Evolutionary conservation across 2,888 invertebrate species (phyloP), one percentile per base, ranked within the genome.

Genomic region (Nowickia ferox): DNA sequence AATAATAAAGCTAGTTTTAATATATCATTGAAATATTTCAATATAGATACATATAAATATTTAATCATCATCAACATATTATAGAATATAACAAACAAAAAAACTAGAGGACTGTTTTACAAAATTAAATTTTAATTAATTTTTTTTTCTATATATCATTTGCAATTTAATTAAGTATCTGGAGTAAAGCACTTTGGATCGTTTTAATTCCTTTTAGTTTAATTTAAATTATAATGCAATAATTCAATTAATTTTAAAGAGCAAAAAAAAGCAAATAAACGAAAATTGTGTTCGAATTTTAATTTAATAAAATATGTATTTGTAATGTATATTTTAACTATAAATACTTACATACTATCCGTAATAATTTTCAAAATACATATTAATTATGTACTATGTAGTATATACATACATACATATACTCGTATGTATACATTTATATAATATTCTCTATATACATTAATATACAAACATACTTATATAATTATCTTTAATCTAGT

Each of bases 241-340:
- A 30, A 53, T 79, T 84, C 55, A 76, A 61, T 82, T 76, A 69
- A 9, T 48, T 81, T 57, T 57, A 6, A 30, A 30, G 6, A 30
- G 30, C 6, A 30, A 22, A 68, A 48, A 57, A 61, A 71, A 46
- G 19, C 30, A 61, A 68, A 61, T 48, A 51, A 46, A 13, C 59
- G 57, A 81, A 89, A 90, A 89, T 88, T 90, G 90, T 90, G 90
- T 90, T 90, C 90, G 90, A 90, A 90, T 90, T 90, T 90, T 89
- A 88, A 87, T 87, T 88, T 89, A 89, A 89, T 88, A 88, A 88
- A 87, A 87, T 86, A n/a, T n/a, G n/a, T n/a, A 80, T 88, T 68
- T 85, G 87, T 87, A 75, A 17, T 84, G 76, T 84, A 13, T 72
- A 69, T 55, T 66, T 48, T 66, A 13, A 72, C 30, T 55, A 48